These are phyloP conservation scores for Hyperopisus bebe DNA, from an alignment of 2,113 vertebrate species.

Conservation along the genomic window DNA sequence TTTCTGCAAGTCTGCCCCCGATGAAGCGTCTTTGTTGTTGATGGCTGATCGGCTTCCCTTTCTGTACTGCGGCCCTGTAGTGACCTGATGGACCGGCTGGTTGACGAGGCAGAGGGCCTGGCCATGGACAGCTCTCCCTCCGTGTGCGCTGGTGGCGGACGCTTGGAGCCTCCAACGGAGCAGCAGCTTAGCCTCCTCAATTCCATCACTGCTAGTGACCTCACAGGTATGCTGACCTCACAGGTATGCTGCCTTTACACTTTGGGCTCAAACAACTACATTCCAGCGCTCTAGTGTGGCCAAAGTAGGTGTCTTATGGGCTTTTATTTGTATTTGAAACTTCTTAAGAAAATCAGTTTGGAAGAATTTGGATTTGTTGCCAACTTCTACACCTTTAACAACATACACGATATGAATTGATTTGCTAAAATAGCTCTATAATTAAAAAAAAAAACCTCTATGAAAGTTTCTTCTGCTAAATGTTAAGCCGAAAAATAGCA, in stretches of 20 bases:
- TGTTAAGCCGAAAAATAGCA: not conserved
- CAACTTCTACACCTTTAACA: not conserved
- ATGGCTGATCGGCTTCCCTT: not conserved
- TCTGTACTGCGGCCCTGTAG: constrained; percentile 48
- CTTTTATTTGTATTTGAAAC: not conserved
- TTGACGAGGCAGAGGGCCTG: constrained; percentile 88
- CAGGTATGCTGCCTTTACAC: constrained; percentile 61
- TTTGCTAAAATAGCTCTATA: not conserved
- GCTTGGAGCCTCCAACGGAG: constrained; percentile 76
- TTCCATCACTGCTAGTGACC: constrained; percentile 89
- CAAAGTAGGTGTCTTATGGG: not conserved
- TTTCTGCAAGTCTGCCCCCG: not conserved
- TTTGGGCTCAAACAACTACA: not conserved
- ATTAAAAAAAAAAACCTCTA: not conserved
- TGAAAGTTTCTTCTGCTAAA: not conserved
- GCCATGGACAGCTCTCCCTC: constrained; percentile 77
- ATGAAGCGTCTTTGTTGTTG: not conserved
- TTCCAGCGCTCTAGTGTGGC: not conserved
- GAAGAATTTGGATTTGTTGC: not conserved
- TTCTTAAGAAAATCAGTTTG: not conserved
- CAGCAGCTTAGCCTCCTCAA: constrained; percentile 87
- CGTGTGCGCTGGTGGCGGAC: constrained; percentile 68
- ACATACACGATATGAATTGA: too few relatives aligned
- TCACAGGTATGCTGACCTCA: constrained; percentile 85
- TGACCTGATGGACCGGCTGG: constrained; percentile 94